These are phyloP conservation scores for Eonycteris spelaea DNA, from an alignment of 2,113 vertebrate species.

Conservation along the genomic window DNA sequence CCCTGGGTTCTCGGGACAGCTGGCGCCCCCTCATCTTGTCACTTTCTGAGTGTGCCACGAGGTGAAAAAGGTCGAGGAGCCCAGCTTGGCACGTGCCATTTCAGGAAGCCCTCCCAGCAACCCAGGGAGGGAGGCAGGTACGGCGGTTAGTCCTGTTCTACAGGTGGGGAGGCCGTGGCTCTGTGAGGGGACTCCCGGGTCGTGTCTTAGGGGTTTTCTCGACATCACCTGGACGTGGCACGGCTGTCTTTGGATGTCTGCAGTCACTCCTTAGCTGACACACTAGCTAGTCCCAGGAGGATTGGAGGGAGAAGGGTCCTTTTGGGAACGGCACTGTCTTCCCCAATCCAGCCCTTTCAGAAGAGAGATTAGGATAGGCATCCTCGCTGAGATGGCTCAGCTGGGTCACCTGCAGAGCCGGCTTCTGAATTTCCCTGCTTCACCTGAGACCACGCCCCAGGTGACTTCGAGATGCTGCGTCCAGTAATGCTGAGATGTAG, in stretches of 20 bases:
- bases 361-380: not conserved
- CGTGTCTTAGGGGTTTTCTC: not conserved
- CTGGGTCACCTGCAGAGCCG: not conserved
- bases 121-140: not conserved
- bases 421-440: not conserved
- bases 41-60: not conserved
- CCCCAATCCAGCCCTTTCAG: not conserved
- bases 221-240: not conserved
- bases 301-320: not conserved
- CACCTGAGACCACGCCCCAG: not conserved
- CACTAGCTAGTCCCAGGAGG: not conserved
- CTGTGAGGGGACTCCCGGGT: not conserved
- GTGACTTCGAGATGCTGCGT: rapidly evolving
- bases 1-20: not conserved
- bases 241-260: not conserved
- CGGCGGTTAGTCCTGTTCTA: not conserved
- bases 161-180: not conserved
- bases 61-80: not conserved
- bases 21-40: not conserved
- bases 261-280: not conserved
- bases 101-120: not conserved
- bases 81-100: not conserved
- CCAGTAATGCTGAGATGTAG: rapidly evolving
- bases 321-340: not conserved
- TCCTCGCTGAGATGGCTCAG: rapidly evolving